Base-by-base conservation (phyloP, 2,113 vertebrate species). In the Archilochus colubris region DNA sequence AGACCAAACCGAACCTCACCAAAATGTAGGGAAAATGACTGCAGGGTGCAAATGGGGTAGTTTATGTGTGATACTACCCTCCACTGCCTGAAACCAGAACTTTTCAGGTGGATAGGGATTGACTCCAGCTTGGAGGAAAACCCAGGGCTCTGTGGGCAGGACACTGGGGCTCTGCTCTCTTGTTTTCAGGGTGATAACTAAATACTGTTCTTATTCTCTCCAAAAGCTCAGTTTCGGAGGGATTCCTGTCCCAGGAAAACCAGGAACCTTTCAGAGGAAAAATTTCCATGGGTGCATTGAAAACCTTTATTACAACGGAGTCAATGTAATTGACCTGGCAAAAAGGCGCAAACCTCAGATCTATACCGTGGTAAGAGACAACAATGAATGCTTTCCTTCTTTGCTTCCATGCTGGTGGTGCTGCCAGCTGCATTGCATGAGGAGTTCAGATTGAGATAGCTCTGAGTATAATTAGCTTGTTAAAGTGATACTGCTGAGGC, bases 251-350 rank as follows among this genome's bases (percentile, higher is more conserved):
- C 99, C 99, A 0, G 99, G 99, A 27, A 99, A 99, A 86, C 99
- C 99, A n/a, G 99, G 99, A 76, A 99, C 99, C 4, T 99, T 99
- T 95, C 96, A 99, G 94, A 98, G 98, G 97, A 99, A 98, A 96
- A 99, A 99, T 94, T 99, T 99, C 97, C 98, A 99, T 1, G 99
- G 99, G 64, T 99, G 99, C 94, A 97, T 99, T 67, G 99, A 99
- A 93, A 99, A 99, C 94, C 99, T 99, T 59, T 99, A 99, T 95
- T 99, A 99, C 97, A 99, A 99, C 0, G 99, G 99, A 63, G 98
- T 99, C 86, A 99, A 99, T 85, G 97, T 99, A 93, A 99, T 99
- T 74, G 99, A 99, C 96, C 97, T 99, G 88, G 99, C 99, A 15
- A 99, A 99, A 96, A 98, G 99, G 88, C 98, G 99, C 86, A 99